phyloP scores from a whole-genome alignment of 2,888 invertebrate species.

The Apamea epomidion region DNA sequence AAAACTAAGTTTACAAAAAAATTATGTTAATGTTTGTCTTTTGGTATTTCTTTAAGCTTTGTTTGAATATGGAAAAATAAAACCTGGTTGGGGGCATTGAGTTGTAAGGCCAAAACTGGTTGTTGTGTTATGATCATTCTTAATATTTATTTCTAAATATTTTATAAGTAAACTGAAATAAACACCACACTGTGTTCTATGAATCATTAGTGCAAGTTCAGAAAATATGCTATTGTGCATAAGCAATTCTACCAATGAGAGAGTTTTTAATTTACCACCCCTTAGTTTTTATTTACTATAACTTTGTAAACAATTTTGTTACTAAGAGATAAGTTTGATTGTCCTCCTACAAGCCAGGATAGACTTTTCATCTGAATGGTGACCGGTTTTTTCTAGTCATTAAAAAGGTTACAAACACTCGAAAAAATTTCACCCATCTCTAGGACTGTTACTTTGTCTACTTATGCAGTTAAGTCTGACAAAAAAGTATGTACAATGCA shows the following conservation, averaged over 20 bases:
- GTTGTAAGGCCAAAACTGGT: background rate
- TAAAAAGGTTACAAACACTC: background rate
- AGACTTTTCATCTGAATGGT: background rate
- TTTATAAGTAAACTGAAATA: background rate
- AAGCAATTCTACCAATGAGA: background rate
- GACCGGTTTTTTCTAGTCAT: background rate
- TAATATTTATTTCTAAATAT: background rate
- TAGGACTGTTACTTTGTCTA: too few species aligned
- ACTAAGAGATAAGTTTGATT: background rate
- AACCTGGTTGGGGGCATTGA: background rate
- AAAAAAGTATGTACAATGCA: too few species aligned
- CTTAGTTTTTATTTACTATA: too few species aligned
- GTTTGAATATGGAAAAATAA: background rate
- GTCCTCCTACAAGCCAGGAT: background rate
- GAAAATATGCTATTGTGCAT: background rate
- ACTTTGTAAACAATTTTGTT: background rate
- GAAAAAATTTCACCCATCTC: too few species aligned
- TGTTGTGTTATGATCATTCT: background rate
- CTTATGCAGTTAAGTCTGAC: too few species aligned
- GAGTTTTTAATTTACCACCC: too few species aligned
- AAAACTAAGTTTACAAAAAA: too few species aligned
- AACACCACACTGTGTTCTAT: too few species aligned
- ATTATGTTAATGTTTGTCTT: background rate
- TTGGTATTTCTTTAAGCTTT: background rate
- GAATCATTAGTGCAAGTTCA: background rate